A percentile compares a stretch with the other conserved stretches of the same genome.
phyloP scores from a whole-genome alignment of 2,113 vertebrate species.

The Patagioenas fasciata region DNA sequence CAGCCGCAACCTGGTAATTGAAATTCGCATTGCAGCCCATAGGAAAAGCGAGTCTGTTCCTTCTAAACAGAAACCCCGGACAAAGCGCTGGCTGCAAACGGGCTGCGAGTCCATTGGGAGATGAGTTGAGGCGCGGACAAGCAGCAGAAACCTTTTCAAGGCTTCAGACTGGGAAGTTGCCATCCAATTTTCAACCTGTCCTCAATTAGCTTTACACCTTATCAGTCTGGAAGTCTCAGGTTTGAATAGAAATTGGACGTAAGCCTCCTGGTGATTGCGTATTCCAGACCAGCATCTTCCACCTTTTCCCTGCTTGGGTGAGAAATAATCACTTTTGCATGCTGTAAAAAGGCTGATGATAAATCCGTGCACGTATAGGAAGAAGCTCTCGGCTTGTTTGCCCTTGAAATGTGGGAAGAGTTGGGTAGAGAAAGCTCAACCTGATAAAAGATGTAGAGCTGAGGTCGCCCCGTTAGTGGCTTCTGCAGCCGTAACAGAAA shows the following conservation, averaged over 20 bases:
- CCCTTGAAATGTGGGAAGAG: not conserved
- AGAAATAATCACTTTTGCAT: not conserved
- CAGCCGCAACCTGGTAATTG: not conserved
- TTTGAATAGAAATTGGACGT: not conserved
- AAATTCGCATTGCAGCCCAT: not conserved
- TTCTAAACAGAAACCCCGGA: not conserved
- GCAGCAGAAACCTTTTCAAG: not conserved
- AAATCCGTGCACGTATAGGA: accelerated
- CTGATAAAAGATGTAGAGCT: not conserved
- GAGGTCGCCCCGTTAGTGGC: not conserved
- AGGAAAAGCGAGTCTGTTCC: not conserved
- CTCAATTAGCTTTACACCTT: not conserved
- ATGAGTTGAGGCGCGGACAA: not conserved
- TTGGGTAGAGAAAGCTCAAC: not conserved
- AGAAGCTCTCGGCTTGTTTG: not conserved
- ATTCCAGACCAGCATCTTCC: not conserved
- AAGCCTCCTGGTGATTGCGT: not conserved
- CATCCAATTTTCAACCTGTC: not conserved
- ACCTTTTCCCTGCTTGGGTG: not conserved
- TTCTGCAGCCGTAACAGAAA: not conserved
- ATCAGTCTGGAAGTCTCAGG: not conserved
- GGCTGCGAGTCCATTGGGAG: not conserved
- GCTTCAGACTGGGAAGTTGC: not conserved
- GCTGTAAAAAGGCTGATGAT: not conserved
- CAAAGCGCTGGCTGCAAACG: not conserved